Evolutionary conservation across 2,797 vertebrate species (phyloP), one percentile per base, ranked within the genome.

Genomic region (Pygocentrus nattereri): DNA sequence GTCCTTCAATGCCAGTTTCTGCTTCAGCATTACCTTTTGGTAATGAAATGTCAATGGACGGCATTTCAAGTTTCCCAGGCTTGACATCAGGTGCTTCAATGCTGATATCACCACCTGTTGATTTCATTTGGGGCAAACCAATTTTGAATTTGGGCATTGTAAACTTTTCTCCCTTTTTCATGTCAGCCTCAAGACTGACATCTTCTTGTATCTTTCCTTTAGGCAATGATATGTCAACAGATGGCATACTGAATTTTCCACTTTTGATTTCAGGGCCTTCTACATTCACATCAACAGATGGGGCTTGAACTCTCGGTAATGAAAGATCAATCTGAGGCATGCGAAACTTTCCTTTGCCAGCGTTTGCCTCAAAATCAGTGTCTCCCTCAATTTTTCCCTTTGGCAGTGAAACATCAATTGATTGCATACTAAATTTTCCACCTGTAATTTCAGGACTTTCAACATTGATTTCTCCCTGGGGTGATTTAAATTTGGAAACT

Each of bases 241-340:
- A 89, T 0, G 92, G 91, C 70, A 94, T 91, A 0, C 90, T 87
- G 34, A 95, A 84, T 3, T 93, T 95, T 0, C 92, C 89, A 76
- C 30, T 50, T 59, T 80, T 88, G 11, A 34, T 65, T 1, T 30
- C 52, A 64, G 84, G 72, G 31, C 75, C 75, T 44, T 89, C 76
- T 25, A 86, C 49, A 18, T 88, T 84, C 30, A 82, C 49, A 3
- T 80, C 78, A 74, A 27, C 62, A 6, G 78, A 84, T 80, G 80
- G 44, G 2, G 25, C 68, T 41, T 76, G 86, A 1, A 86, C 79
- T 44, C 87, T 85, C 19, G 88, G 88, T 19, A 89, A 56, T 41
- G 91, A 88, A 65, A 90, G 44, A 69, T 92, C 83, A 16, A 89
- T 1, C 68, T 83, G 86, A 21, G 90, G 91, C 74, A 91, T 82